phyloP scores from a whole-genome alignment of 2,888 invertebrate species.

The Rotaria magnacalcarata region DNA sequence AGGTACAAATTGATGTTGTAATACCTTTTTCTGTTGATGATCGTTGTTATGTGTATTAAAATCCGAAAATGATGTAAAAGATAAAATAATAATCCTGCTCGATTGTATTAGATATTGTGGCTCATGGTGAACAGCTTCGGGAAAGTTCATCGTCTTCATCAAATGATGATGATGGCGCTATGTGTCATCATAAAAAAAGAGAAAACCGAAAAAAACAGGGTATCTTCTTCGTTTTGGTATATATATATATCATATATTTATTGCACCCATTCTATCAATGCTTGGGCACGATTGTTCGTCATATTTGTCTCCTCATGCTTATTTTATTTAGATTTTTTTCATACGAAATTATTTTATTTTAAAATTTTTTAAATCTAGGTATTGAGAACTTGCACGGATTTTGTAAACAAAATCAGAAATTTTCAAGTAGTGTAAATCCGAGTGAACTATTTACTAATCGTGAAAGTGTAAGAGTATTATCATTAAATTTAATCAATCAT shows the following conservation, averaged over 20 bases:
- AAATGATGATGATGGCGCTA: background rate
- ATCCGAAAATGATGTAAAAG: background rate
- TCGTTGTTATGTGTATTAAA: background rate
- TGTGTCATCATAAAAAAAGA: background rate
- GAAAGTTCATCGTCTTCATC: background rate
- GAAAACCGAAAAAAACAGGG: background rate
- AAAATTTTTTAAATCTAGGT: background rate
- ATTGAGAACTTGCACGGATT: conserved; percentile 24
- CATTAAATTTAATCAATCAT: background rate
- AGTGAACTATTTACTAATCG: background rate
- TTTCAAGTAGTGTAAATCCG: conserved; percentile 21
- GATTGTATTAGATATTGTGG: background rate
- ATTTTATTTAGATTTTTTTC: too few relatives aligned
- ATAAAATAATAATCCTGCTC: background rate
- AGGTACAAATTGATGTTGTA: background rate
- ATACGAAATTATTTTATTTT: background rate
- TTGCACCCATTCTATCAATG: conserved; percentile 1
- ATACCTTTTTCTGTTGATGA: background rate
- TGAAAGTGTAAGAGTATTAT: background rate
- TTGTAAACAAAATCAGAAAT: conserved; percentile 24
- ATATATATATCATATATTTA: background rate
- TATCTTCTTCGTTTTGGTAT: background rate
- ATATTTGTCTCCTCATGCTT: background rate
- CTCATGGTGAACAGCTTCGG: background rate
- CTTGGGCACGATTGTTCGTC: background rate